Percentiles rank a stretch among this genome's conserved stretches.
Conservation (phyloP, 2,888 invertebrate genomes). For the Himalopsyche anomala region DNA sequence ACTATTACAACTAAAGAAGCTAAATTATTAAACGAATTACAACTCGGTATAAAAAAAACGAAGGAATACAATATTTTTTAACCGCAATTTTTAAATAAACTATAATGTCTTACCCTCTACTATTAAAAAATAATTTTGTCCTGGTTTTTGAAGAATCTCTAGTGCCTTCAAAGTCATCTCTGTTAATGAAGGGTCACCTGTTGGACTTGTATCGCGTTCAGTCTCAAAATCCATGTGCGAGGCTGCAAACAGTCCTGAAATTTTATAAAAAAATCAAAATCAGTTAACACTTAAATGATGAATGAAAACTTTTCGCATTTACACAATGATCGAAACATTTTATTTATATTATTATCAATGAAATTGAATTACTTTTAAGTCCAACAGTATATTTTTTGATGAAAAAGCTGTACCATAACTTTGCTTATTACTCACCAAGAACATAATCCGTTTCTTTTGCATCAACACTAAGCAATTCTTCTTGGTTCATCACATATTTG, state of each 20-base stretch:
- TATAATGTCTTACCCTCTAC: slow-evolving; percentile 71
- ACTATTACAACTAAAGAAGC: too few relatives aligned
- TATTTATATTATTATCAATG: too few relatives aligned
- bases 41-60: too few relatives aligned
- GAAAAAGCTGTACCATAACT: background rate
- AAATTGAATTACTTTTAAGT: too few relatives aligned
- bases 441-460: slow-evolving; percentile 77
- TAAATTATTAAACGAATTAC: too few relatives aligned
- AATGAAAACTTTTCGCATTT: background rate
- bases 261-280: background rate
- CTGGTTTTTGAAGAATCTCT: slow-evolving; percentile 72
- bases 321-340: background rate
- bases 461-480: slow-evolving; percentile 77
- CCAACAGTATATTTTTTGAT: too few relatives aligned
- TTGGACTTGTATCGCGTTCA: slow-evolving; percentile 72
- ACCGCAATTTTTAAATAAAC: too few relatives aligned
- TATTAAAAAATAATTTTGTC: slow-evolving; percentile 74
- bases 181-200: slow-evolving; percentile 75
- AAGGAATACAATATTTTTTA: too few relatives aligned
- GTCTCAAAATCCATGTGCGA: slow-evolving; percentile 76
- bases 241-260: slow-evolving; percentile 74
- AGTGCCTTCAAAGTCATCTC: slow-evolving; percentile 76
- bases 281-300: too few relatives aligned
- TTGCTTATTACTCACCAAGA: slow-evolving; percentile 72
- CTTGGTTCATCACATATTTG: slow-evolving; percentile 80